These are phyloP conservation scores for Clanis bilineata DNA, from an alignment of 2,888 invertebrate genomes.

Conservation along the genomic window DNA sequence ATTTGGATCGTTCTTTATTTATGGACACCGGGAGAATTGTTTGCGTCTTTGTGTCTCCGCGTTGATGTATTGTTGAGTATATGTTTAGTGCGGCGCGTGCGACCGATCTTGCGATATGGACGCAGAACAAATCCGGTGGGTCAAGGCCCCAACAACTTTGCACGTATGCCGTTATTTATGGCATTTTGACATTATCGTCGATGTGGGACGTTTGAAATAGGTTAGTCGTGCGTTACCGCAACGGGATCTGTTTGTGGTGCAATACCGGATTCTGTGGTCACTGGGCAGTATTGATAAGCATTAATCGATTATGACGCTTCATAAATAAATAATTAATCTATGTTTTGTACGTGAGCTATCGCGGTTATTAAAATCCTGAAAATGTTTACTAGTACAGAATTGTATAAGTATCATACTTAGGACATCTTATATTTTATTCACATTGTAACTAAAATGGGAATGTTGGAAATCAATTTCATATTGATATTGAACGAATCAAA, in stretches of 20 bases:
- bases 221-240: not conserved
- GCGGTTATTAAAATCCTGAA: too few relatives aligned
- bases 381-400: not conserved
- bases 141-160: not conserved
- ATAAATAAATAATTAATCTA: not conserved
- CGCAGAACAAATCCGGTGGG: not conserved
- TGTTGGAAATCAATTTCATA: not conserved
- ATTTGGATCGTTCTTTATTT: conserved; percentile 8
- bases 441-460: not conserved
- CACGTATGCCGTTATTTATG: conserved; percentile 2
- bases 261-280: not conserved
- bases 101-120: not conserved
- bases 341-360: too few relatives aligned
- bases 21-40: not conserved
- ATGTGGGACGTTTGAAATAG: conserved; percentile 8
- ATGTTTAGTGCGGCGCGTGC: not conserved
- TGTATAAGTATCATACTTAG: not conserved
- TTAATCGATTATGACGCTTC: too few relatives aligned
- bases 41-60: not conserved
- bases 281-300: too few relatives aligned
- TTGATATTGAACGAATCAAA: not conserved
- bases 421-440: not conserved
- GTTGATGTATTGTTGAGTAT: conserved; percentile 1
- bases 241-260: not conserved
- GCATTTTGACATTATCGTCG: conserved; percentile 6